Evolutionary conservation across 2,888 invertebrate species (phyloP).

Genomic region (Tinea semifulvella): DNA sequence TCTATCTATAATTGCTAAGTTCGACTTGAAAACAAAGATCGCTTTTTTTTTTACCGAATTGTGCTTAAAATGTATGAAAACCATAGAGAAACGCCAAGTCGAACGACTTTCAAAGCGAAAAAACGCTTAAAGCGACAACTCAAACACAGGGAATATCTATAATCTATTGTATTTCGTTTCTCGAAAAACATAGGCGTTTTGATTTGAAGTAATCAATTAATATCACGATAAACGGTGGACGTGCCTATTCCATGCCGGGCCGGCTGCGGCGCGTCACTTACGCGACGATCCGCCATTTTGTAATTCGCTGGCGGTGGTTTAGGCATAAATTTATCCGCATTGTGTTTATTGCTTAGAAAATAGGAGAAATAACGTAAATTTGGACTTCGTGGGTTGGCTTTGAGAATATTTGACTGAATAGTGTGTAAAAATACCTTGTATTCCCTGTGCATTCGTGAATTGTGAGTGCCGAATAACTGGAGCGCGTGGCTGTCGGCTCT

Average conservation of each 20-base stretch:
- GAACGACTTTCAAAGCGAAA: too few relatives aligned
- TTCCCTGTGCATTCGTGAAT: constrained; percentile 59
- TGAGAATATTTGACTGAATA: constrained; percentile 40
- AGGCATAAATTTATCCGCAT: constrained; percentile 53
- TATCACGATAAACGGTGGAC: too few relatives aligned
- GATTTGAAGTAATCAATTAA: too few relatives aligned
- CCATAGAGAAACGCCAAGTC: too few relatives aligned
- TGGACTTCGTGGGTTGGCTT: constrained; percentile 40
- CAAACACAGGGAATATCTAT: too few relatives aligned
- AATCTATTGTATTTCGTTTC: too few relatives aligned
- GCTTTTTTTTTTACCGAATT: too few relatives aligned
- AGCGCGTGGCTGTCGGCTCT: constrained; percentile 66
- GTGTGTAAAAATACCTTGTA: constrained; percentile 42
- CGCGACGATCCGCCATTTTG: constrained; percentile 68
- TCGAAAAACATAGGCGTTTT: too few relatives aligned
- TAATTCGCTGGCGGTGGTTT: constrained; percentile 65
- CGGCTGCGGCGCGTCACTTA: constrained; percentile 60
- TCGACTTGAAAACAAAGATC: too few relatives aligned
- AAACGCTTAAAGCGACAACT: too few relatives aligned
- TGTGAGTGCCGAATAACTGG: constrained; percentile 62
- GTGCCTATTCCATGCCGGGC: constrained; percentile 13
- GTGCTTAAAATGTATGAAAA: too few relatives aligned
- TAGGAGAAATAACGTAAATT: constrained; percentile 47
- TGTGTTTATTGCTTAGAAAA: constrained; percentile 54
- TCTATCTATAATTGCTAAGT: too few relatives aligned